These are phyloP conservation scores for Heliconius charithonia DNA, from an alignment of 2,888 invertebrate genomes.

Conservation along the genomic window DNA sequence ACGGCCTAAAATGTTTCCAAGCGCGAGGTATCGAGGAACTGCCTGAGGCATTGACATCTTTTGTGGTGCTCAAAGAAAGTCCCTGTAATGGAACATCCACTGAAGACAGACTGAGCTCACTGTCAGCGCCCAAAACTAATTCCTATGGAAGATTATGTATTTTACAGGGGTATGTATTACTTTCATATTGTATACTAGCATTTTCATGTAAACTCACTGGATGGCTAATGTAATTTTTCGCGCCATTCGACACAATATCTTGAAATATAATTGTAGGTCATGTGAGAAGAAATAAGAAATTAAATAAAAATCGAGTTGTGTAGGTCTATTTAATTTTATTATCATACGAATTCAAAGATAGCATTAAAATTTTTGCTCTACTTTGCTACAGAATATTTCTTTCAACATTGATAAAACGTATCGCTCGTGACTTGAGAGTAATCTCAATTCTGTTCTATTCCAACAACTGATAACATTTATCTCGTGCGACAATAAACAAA, in stretches of 20 bases:
- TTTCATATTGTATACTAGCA: conserved; percentile 17
- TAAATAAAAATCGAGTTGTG: no score
- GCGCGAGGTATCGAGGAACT: conserved; percentile 92
- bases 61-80: conserved; percentile 87
- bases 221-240: no score
- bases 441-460: conserved; percentile 12
- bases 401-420: background rate
- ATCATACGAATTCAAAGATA: background rate
- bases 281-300: no score
- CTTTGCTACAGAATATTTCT: background rate
- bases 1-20: conserved; percentile 91
- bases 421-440: conserved; percentile 8
- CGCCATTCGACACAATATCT: no score
- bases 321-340: background rate
- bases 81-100: conserved; percentile 66
- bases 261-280: no score
- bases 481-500: conserved; percentile 5
- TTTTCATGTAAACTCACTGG: no score
- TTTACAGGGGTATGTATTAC: conserved; percentile 87
- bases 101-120: conserved; percentile 74
- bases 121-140: conserved; percentile 79
- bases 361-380: background rate
- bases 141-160: conserved; percentile 87
- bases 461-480: background rate
- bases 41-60: conserved; percentile 87